A percentile compares a stretch with the other conserved stretches of the same genome.
phyloP scores from a whole-genome alignment of 1,140 invertebrate genomes.

The Ruditapes philippinarum region DNA sequence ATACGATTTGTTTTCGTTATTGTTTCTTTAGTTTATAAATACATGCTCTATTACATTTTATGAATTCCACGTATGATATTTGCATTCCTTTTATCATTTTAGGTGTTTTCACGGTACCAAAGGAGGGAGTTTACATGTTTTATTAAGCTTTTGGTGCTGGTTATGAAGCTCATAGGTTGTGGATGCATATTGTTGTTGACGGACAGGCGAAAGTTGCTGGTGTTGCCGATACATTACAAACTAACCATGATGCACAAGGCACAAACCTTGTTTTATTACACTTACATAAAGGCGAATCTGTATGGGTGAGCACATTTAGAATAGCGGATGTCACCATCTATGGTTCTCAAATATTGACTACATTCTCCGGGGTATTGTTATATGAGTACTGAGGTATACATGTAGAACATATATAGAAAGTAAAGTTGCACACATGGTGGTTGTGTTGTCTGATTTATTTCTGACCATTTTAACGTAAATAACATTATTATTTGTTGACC shows the following conservation, averaged over 20 bases:
- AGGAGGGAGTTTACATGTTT: not conserved
- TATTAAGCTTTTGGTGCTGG: not conserved
- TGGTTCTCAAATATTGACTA: not conserved
- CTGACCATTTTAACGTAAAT: no score
- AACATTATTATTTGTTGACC: no score
- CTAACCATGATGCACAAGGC: not conserved
- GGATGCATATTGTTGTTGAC: slow-evolving; percentile 29
- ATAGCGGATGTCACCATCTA: not conserved
- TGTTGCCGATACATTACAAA: not conserved
- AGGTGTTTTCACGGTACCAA: slow-evolving; percentile 16
- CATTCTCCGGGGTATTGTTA: slow-evolving; percentile 18
- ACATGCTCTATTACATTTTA: no score
- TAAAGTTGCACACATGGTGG: no score
- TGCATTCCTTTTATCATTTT: no score
- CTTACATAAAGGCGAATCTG: not conserved
- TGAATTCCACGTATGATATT: no score
- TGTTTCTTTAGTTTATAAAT: no score
- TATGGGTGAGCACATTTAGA: not conserved
- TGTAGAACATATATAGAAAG: no score
- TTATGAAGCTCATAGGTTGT: not conserved
- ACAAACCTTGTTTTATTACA: not conserved
- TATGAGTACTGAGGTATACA: slow-evolving; percentile 14
- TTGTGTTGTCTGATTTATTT: no score
- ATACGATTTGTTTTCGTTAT: no score
- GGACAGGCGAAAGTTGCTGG: not conserved